Percentiles rank a stretch among this genome's conserved stretches.
Conservation (phyloP, 1,140 invertebrate species). For the Lasioglossum baleicum region DNA sequence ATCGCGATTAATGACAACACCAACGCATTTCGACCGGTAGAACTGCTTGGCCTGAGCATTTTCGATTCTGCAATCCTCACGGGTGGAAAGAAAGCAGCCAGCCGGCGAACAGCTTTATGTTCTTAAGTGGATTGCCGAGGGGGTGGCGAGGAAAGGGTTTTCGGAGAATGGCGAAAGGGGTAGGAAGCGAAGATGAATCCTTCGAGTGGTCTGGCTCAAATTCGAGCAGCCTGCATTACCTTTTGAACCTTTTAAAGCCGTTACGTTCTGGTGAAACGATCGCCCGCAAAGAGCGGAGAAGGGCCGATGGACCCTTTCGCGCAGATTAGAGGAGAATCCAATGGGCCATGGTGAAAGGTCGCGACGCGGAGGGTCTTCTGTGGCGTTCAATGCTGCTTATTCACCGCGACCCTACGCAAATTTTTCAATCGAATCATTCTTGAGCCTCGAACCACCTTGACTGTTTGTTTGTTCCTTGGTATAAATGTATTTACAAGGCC, state of each 20-base stretch:
- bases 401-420: conserved; percentile 18
- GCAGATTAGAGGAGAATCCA: conserved; percentile 34
- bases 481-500: neutral
- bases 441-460: no score
- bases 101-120: conserved; percentile 20
- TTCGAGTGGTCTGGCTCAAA: conserved; percentile 45
- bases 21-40: neutral
- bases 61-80: neutral
- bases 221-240: conserved; percentile 44
- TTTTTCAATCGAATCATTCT: conserved; percentile 38
- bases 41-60: neutral
- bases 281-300: conserved; percentile 17
- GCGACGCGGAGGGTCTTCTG: conserved; percentile 23
- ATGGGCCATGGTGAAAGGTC: conserved; percentile 41
- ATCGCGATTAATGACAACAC: neutral
- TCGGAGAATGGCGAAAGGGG: conserved; percentile 13
- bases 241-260: conserved; percentile 46
- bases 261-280: conserved; percentile 38
- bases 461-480: neutral
- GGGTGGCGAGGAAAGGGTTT: conserved; percentile 7
- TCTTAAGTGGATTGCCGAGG: conserved; percentile 44
- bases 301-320: conserved; percentile 40
- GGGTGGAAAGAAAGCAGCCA: conserved; percentile 24
- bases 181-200: conserved; percentile 35
- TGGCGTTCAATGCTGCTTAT: conserved; percentile 31